Percentiles rank a stretch among this genome's conserved stretches.
Evolutionary conservation across 2,797 vertebrate species (phyloP).

Genomic region (Labeo calbasu): DNA sequence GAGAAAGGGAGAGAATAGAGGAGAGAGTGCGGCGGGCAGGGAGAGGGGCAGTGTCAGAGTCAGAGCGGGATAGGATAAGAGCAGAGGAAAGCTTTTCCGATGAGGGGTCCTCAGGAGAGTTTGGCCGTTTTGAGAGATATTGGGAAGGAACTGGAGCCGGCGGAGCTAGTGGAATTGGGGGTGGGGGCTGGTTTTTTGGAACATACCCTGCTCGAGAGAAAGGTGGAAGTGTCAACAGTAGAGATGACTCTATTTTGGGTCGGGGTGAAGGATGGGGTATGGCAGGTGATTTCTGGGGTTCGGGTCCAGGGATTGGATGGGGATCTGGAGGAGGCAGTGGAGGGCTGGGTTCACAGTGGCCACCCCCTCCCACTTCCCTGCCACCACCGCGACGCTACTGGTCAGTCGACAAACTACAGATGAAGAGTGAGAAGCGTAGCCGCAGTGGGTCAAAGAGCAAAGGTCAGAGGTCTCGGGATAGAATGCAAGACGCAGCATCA

Average conservation of each 20-base stretch:
- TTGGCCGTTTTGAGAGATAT: constrained; percentile 82
- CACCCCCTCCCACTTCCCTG: constrained; percentile 74
- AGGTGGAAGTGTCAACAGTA: constrained; percentile 82
- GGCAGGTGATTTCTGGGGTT: constrained; percentile 78
- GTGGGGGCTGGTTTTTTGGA: constrained; percentile 83
- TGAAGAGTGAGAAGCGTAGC: constrained; percentile 76
- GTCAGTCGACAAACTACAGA: constrained; percentile 90
- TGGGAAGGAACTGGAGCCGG: constrained; percentile 77
- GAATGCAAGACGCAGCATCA: constrained; percentile 67
- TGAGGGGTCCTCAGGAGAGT: constrained; percentile 81
- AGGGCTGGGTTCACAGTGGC: constrained; percentile 76
- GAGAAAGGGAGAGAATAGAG: constrained; percentile 60
- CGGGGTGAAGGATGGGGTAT: constrained; percentile 77
- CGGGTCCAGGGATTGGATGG: constrained; percentile 78
- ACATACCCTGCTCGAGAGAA: constrained; percentile 83
- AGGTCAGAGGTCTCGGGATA: constrained; percentile 68
- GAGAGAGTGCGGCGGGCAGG: constrained; percentile 68
- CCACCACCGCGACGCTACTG: constrained; percentile 87
- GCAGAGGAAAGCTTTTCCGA: constrained; percentile 76
- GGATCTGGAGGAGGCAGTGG: constrained; percentile 80
- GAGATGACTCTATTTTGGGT: constrained; percentile 79
- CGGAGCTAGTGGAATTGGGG: constrained; percentile 73
- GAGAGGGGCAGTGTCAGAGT: constrained; percentile 76
- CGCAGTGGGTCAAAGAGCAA: constrained; percentile 56
- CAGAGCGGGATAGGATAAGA: constrained; percentile 73